These are phyloP conservation scores for Dioctria rufipes DNA, from an alignment of 2,888 invertebrate genomes.

Conservation along the genomic window DNA sequence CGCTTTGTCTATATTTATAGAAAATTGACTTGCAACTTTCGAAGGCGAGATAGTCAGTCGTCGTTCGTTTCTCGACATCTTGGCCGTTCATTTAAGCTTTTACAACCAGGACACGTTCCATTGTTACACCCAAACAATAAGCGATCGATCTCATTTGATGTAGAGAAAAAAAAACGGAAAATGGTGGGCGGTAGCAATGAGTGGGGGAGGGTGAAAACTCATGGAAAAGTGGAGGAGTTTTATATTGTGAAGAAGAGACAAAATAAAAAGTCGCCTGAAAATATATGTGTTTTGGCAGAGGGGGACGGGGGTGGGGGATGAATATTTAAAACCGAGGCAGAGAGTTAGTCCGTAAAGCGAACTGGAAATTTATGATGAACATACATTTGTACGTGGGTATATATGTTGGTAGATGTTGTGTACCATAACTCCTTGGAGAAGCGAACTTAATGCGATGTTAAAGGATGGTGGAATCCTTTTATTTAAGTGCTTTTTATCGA, in stretches of 20 bases:
- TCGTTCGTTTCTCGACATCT: slow-evolving; percentile 38
- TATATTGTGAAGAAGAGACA: slow-evolving; percentile 14
- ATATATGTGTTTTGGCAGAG: not conserved
- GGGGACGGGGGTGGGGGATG: too few species aligned
- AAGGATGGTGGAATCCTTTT: too few species aligned
- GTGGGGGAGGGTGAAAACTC: slow-evolving; percentile 29
- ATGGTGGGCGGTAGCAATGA: not conserved
- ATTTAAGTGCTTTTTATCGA: too few species aligned
- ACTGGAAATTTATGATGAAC: too few species aligned
- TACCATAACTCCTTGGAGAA: too few species aligned
- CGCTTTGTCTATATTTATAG: slow-evolving; percentile 53
- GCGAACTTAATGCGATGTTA: too few species aligned
- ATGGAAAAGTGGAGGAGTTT: slow-evolving; percentile 25
- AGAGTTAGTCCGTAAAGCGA: too few species aligned
- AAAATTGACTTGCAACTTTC: slow-evolving; percentile 55
- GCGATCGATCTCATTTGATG: slow-evolving; percentile 58
- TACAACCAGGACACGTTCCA: slow-evolving; percentile 53
- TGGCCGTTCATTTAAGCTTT: slow-evolving; percentile 44
- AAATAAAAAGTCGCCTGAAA: slow-evolving; percentile 21
- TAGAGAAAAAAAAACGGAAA: not conserved
- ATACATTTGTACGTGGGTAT: too few species aligned
- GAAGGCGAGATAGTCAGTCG: not conserved
- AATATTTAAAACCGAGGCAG: too few species aligned
- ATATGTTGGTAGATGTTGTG: too few species aligned
- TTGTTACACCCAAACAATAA: slow-evolving; percentile 61